These are phyloP conservation scores for Pedicia rivosa DNA, from an alignment of 2,888 invertebrate species.

Conservation along the genomic window DNA sequence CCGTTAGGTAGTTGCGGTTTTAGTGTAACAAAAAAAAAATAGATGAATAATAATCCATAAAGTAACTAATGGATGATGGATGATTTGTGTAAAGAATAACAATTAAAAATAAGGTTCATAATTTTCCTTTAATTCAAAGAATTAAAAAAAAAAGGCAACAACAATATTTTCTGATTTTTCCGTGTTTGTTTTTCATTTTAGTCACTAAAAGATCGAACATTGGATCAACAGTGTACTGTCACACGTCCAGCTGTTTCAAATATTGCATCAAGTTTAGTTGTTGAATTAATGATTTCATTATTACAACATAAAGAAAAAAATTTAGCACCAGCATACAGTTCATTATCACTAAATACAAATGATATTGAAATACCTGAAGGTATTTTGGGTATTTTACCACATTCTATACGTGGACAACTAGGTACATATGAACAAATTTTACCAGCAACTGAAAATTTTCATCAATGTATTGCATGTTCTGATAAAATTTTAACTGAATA, in stretches of 20 bases:
- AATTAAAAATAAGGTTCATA: no score
- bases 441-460: conserved; percentile 74
- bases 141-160: conserved; percentile 3
- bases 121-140: conserved; percentile 3
- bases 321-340: conserved; percentile 47
- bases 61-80: no score
- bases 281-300: conserved; percentile 73
- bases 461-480: conserved; percentile 89
- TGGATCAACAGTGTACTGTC: conserved; percentile 98
- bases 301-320: conserved; percentile 65
- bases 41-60: no score
- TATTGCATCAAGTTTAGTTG: conserved; percentile 79
- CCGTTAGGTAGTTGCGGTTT: no score
- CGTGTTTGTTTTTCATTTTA: conserved; percentile 28
- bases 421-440: conserved; percentile 64
- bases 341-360: conserved; percentile 22
- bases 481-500: conserved; percentile 34
- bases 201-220: conserved; percentile 78
- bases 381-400: conserved; percentile 72
- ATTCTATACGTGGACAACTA: conserved; percentile 85
- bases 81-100: no score
- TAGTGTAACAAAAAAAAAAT: no score
- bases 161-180: conserved; percentile 3
- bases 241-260: conserved; percentile 87
- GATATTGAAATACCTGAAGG: conserved; percentile 34